Conservation (phyloP, 2,113 vertebrate species). For the Anthoscopus minutus region DNA sequence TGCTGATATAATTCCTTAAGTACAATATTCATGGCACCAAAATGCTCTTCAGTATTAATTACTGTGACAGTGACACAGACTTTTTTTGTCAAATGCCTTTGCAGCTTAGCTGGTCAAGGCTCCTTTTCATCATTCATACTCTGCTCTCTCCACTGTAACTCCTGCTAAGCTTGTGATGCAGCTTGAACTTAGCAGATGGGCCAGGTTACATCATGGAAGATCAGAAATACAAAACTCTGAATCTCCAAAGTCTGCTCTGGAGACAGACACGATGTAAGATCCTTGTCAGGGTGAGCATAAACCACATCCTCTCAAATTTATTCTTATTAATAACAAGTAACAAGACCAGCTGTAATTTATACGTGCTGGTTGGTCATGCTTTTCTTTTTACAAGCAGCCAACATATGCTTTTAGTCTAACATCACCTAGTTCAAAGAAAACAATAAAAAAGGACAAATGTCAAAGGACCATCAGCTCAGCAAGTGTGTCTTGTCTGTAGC, state of each 20-base stretch:
- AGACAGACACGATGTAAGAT: conserved; percentile 24
- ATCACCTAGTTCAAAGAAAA: conserved; percentile 54
- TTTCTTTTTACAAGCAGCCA: conserved; percentile 27
- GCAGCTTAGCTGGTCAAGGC: conserved; percentile 1
- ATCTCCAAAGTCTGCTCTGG: neutral
- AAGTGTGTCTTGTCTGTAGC: neutral
- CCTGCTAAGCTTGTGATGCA: conserved; percentile 11
- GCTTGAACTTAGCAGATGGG: neutral
- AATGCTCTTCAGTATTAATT: conserved; percentile 50
- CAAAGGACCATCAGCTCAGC: neutral
- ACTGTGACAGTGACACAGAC: conserved; percentile 4
- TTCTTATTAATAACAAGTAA: conserved; percentile 11
- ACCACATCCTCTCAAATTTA: conserved; percentile 35
- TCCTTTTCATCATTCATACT: conserved; percentile 36
- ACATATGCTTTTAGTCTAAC: conserved; percentile 46
- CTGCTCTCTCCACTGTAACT: neutral
- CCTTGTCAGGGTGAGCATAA: neutral
- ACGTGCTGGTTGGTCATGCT: neutral
- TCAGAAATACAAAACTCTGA: neutral
- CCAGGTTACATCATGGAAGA: conserved; percentile 44
- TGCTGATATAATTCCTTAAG: conserved; percentile 50
- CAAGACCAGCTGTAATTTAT: conserved; percentile 33
- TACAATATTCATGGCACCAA: conserved; percentile 52
- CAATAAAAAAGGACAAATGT: conserved; percentile 32
- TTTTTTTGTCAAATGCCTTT: conserved; percentile 20